Conservation (phyloP, 2,113 vertebrate genomes). For the Spermophilus dauricus region DNA sequence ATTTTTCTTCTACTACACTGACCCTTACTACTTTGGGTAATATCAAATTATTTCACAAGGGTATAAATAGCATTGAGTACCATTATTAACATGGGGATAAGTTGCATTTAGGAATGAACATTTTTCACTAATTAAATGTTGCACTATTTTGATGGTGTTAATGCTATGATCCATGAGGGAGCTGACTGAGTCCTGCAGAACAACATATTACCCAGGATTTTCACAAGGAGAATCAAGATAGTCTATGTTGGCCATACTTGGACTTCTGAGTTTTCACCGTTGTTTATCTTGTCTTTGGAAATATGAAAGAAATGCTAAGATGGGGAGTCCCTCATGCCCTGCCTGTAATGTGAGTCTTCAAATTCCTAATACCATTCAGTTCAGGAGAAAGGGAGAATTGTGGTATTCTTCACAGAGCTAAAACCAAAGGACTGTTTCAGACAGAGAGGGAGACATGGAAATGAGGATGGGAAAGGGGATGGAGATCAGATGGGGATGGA, state of each 20-base stretch:
- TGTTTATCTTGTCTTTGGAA: background rate
- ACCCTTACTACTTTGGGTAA: conserved; percentile 52
- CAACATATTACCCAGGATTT: conserved; percentile 58
- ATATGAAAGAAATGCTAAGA: background rate
- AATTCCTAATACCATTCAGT: background rate
- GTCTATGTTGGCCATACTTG: too few species aligned
- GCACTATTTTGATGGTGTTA: conserved; percentile 59
- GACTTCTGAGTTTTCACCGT: background rate
- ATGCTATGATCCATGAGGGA: conserved; percentile 44
- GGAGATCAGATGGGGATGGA: background rate
- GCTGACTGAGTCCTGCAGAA: conserved; percentile 20
- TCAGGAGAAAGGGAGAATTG: background rate
- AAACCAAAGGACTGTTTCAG: background rate
- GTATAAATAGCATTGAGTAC: conserved; percentile 40
- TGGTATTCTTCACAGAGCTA: background rate
- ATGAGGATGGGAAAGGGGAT: background rate
- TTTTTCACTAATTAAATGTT: conserved; percentile 56
- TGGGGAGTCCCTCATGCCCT: background rate
- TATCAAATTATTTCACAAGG: conserved; percentile 68
- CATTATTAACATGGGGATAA: conserved; percentile 40
- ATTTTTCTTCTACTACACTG: background rate
- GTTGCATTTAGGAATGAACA: conserved; percentile 61
- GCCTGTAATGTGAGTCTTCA: background rate
- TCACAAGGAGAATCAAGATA: background rate
- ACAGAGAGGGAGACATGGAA: background rate